These are phyloP conservation scores for Actinia equina DNA, from an alignment of 64 coral and sea anemone species.

Conservation along the genomic window DNA sequence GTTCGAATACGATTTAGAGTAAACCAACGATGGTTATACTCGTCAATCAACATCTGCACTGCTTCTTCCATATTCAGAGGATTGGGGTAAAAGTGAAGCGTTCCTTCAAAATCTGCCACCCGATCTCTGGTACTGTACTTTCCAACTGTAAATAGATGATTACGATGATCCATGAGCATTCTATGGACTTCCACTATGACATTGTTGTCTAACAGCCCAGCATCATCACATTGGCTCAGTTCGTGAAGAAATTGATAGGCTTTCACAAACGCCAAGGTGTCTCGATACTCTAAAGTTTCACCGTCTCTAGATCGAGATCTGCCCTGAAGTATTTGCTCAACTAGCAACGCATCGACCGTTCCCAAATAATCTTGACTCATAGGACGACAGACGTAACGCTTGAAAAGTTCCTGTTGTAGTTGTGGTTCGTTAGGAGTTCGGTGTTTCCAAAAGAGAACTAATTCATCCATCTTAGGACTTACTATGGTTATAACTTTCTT, in stretches of 20 bases:
- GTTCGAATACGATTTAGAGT: not conserved
- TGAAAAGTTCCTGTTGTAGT: no score
- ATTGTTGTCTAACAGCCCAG: slow-evolving; percentile 8
- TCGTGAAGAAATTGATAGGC: not conserved
- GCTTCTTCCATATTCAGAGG: not conserved
- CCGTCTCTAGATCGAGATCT: no score
- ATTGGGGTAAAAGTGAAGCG: no score
- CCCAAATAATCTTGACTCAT: no score
- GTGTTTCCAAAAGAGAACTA: not conserved
- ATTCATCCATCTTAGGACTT: not conserved
- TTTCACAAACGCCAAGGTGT: not conserved
- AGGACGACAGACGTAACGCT: no score
- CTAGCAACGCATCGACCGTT: no score
- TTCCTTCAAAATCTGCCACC: not conserved
- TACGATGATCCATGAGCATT: not conserved
- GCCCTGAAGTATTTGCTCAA: no score
- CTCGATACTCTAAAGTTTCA: not conserved
- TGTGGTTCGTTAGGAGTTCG: not conserved
- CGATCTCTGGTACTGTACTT: not conserved
- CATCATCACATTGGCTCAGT: not conserved
- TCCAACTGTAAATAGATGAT: not conserved
- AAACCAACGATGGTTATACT: not conserved
- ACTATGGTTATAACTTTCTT: not conserved
- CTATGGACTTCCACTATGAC: not conserved
- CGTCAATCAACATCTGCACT: not conserved